A percentile compares a stretch with the other conserved stretches of the same genome.
Evolutionary conservation across 2,888 invertebrate species (phyloP).

Genomic region (Biston stratarius): DNA sequence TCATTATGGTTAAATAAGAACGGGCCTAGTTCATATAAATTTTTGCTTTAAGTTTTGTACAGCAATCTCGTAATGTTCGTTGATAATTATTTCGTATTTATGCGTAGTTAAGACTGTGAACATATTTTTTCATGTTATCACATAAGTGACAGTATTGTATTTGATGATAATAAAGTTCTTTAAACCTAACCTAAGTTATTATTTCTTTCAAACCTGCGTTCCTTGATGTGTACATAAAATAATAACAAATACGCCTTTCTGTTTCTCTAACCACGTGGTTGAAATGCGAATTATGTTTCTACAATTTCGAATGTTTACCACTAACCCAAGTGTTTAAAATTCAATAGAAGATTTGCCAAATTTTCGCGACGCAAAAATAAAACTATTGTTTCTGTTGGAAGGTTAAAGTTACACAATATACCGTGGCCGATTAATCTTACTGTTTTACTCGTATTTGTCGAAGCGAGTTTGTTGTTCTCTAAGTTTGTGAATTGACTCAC

Average conservation of each 20-base stretch:
- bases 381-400: constrained; percentile 37
- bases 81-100: too few species aligned
- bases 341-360: constrained; percentile 35
- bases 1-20: too few species aligned
- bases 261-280: constrained; percentile 9
- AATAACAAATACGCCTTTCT: background rate
- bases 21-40: too few species aligned
- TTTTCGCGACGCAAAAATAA: constrained; percentile 41
- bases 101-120: too few species aligned
- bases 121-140: too few species aligned
- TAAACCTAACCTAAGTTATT: too few species aligned
- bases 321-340: constrained; percentile 26
- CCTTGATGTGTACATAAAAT: too few species aligned
- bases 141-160: too few species aligned
- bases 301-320: constrained; percentile 20
- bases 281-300: constrained; percentile 12
- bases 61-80: too few species aligned
- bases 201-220: too few species aligned
- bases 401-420: constrained; percentile 24
- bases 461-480: constrained; percentile 22
- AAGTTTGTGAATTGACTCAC: constrained; percentile 26
- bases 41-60: too few species aligned
- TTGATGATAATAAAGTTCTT: too few species aligned
- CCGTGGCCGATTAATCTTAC: constrained; percentile 31
- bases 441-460: constrained; percentile 26